Evolutionary conservation across 2,797 vertebrate species (phyloP), one percentile per base, ranked within the genome.

Genomic region (Sebastes dallii): DNA sequence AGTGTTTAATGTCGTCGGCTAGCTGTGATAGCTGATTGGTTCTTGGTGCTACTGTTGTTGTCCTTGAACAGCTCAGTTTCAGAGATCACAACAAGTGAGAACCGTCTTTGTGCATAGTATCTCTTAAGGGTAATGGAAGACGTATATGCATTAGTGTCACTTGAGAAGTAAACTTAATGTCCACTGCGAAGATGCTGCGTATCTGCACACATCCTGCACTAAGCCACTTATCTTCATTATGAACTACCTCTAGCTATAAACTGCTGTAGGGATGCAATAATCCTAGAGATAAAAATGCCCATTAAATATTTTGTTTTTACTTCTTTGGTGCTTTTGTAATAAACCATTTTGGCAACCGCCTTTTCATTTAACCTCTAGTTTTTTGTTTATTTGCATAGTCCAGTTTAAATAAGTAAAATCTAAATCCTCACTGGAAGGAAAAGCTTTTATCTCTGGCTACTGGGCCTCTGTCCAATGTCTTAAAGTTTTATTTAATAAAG

Each of bases 401-500:
- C 6, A 46, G 10, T 77, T 71, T 72, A 65, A 83, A 85, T 65
- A 74, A 65, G 6, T 58, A 54, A 54, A 75, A 65, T 60, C 24
- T n/a, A 54, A 76, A 64, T 69, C 4, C 64, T 77, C 22, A 22
- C 66, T 76, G 16, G 13, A 77, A 87, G 66, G n/a, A 76, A 75
- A 5, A 29, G 7, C 10, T 80, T 79, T 82, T 77, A 72, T 86
- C 65, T 79, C 64, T 27, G n/a, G 42, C 34, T 66, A 16, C 65
- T 59, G 62, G 54, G 66, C 46, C 56, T 75, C 58, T 25, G 54
- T 66, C 71, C 60, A 60, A 8, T 68, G 39, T 82, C 78, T 74
- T 79, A 64, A 79, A 79, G 54, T 82, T 89, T 58, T 75, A 68
- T 86, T 82, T 86, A 86, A 83, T 83, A 83, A 83, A 88, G 81